A percentile compares a stretch with the other conserved stretches of the same genome.
Evolutionary conservation across 2,797 vertebrate species (phyloP).

Genomic region (Anniella stebbinsi): DNA sequence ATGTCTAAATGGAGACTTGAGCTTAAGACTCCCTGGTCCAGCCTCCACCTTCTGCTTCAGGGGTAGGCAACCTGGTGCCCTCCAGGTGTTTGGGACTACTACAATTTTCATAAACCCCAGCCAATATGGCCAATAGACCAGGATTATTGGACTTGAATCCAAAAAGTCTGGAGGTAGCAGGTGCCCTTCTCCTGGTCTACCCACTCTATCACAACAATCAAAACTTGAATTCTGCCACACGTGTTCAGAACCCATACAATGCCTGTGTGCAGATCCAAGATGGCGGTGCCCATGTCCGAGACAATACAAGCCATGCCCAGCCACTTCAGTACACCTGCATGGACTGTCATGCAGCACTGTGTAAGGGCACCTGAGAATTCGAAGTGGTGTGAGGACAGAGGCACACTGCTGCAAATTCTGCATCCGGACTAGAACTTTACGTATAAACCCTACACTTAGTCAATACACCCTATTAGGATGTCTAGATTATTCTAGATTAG

Average conservation of each 20-base stretch:
- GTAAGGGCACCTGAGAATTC: background rate
- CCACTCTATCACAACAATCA: background rate
- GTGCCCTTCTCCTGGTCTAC: too few species aligned
- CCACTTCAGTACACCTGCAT: too few species aligned
- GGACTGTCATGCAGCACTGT: background rate
- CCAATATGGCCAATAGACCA: too few species aligned
- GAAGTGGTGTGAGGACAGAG: background rate
- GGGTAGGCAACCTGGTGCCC: too few species aligned
- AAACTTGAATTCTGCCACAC: background rate
- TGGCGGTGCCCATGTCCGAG: background rate
- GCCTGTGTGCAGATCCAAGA: background rate
- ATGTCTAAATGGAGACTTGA: background rate
- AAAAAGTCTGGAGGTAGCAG: too few species aligned
- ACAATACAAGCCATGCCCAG: background rate
- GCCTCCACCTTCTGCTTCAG: background rate
- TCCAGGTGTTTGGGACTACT: too few species aligned
- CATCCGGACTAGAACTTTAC: background rate
- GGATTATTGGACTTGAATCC: too few species aligned
- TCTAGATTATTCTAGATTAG: background rate
- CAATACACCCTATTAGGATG: background rate
- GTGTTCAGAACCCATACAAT: background rate
- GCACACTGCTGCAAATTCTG: background rate
- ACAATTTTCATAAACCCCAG: too few species aligned
- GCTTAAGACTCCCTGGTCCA: too few species aligned
- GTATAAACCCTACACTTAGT: background rate